Conservation (phyloP, 1,140 invertebrate species). For the Probaryconus sp. region DNA sequence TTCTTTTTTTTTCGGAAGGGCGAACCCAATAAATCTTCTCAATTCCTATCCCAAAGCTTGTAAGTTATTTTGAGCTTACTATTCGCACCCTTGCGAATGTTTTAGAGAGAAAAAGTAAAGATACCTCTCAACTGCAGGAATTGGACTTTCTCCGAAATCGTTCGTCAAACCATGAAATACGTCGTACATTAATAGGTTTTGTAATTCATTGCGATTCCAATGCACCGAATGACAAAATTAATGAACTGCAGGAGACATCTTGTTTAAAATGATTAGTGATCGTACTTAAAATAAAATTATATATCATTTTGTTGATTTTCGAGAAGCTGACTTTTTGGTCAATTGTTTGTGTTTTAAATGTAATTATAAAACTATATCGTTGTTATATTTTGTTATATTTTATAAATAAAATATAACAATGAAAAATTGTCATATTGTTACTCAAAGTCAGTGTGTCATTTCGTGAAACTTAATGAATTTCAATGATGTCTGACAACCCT, state of each 20-base stretch:
- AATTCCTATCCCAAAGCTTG: conserved; percentile 21
- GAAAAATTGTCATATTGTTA: no score
- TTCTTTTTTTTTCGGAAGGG: conserved; percentile 30
- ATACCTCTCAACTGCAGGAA: conserved; percentile 46
- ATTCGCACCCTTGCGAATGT: conserved; percentile 34
- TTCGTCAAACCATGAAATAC: conserved; percentile 71
- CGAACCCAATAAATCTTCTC: conserved; percentile 41
- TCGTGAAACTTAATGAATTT: conserved; percentile 64
- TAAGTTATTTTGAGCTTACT: conserved; percentile 58
- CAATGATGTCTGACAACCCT: conserved; percentile 61
- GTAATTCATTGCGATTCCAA: conserved; percentile 48
- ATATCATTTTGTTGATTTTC: not conserved
- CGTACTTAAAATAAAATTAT: not conserved
- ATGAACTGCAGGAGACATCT: conserved; percentile 63
- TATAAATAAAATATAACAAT: no score
- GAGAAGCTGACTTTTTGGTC: no score
- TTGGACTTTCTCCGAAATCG: conserved; percentile 70
- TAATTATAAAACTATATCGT: no score
- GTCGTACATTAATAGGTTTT: conserved; percentile 47
- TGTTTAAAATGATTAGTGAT: conserved; percentile 69
- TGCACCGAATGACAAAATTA: conserved; percentile 68
- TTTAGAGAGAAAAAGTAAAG: conserved; percentile 41
- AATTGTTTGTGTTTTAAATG: not conserved
- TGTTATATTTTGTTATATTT: no score
- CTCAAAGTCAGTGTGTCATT: not conserved